phyloP scores from a whole-genome alignment of 1,140 invertebrate genomes.

The Ericerus pela region DNA sequence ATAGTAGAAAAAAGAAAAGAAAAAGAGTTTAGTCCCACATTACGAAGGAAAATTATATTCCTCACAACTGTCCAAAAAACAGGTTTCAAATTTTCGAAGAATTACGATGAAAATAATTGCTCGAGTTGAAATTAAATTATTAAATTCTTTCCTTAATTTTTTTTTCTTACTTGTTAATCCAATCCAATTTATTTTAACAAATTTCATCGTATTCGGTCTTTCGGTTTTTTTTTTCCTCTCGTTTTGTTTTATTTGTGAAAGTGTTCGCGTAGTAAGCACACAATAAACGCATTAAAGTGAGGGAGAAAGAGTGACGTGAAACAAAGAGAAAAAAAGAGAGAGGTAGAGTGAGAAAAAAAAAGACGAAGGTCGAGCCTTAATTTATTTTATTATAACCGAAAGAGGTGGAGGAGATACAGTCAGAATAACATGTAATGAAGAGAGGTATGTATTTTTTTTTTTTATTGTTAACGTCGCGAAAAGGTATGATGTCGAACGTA shows the following conservation, averaged over 20 bases:
- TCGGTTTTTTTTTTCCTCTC: not conserved
- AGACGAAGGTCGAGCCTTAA: constrained; percentile 9
- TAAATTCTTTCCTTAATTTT: no score
- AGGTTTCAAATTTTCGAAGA: no score
- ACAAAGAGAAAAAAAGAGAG: not conserved
- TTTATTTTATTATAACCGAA: constrained; percentile 9
- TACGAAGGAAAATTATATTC: no score
- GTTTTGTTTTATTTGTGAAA: constrained; percentile 4
- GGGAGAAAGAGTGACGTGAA: not conserved
- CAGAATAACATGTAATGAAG: constrained; percentile 10
- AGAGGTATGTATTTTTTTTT: constrained; percentile 1
- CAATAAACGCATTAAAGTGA: no score
- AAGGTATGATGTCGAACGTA: not conserved
- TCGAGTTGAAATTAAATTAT: no score
- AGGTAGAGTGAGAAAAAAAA: constrained; percentile 1
- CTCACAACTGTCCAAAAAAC: no score
- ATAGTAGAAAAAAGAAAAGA: no score
- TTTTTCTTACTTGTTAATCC: no score
- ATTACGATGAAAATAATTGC: no score
- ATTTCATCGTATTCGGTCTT: not conserved
- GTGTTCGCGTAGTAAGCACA: no score
- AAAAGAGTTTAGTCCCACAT: no score
- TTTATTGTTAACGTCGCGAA: constrained; percentile 9
- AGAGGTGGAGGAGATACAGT: not conserved
- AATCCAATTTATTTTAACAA: no score